A percentile compares a stretch with the other conserved stretches of the same genome.
Evolutionary conservation across 2,113 vertebrate genomes (phyloP).

Genomic region (Phylloscopus trochiloides): DNA sequence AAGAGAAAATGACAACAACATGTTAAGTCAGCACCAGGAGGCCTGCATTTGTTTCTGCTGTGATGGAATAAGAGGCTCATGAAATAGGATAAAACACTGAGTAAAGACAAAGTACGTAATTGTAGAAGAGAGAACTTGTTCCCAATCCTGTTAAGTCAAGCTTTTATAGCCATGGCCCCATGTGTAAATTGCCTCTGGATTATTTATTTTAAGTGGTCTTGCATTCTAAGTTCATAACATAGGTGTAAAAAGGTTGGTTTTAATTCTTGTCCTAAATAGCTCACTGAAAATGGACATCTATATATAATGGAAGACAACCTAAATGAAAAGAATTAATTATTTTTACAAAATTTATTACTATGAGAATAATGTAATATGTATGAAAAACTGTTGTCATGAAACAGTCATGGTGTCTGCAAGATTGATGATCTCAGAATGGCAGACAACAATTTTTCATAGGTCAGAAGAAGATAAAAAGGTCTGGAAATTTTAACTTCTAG

Average conservation of each 20-base stretch:
- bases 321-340: not conserved
- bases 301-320: not conserved
- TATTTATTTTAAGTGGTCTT: not conserved
- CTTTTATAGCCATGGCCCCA: not conserved
- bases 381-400: conserved; percentile 14
- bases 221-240: not conserved
- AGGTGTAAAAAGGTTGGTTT: not conserved
- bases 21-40: not conserved
- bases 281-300: not conserved
- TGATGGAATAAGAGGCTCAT: not conserved
- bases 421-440: not conserved
- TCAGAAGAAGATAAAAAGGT: not conserved
- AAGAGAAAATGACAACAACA: not conserved
- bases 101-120: not conserved
- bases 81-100: not conserved
- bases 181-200: not conserved
- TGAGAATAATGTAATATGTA: not conserved
- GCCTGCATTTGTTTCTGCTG: not conserved
- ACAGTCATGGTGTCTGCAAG: not conserved
- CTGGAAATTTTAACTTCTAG: not conserved
- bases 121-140: not conserved
- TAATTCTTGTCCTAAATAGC: not conserved
- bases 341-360: conserved; percentile 2
- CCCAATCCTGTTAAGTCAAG: not conserved
- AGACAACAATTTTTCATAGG: not conserved